Evolutionary conservation across 2,113 vertebrate species (phyloP).

Genomic region (Anolis sagrei): DNA sequence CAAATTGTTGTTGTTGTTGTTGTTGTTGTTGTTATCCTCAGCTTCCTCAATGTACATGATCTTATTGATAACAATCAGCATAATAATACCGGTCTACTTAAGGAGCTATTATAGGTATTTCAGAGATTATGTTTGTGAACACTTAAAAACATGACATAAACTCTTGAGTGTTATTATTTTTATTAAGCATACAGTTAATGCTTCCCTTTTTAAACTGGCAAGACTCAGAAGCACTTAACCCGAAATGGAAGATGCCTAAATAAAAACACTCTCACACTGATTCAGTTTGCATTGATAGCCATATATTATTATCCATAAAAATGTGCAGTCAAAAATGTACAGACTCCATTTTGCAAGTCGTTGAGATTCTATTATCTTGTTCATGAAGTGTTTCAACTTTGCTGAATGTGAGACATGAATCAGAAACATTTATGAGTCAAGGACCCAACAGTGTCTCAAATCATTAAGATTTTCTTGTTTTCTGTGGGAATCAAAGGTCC

Average conservation of each 20-base stretch:
- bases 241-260: not conserved
- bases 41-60: too few relatives aligned
- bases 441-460: slow-evolving; percentile 47
- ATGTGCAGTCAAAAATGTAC: slow-evolving; percentile 20
- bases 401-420: slow-evolving; percentile 61
- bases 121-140: not conserved
- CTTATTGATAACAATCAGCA: not conserved
- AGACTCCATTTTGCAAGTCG: slow-evolving; percentile 14
- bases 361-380: slow-evolving; percentile 45
- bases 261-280: not conserved
- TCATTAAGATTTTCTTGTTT: slow-evolving; percentile 61
- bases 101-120: not conserved
- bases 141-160: not conserved
- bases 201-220: not conserved
- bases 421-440: slow-evolving; percentile 65
- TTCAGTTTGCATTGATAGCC: rapidly evolving
- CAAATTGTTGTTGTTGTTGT: not conserved
- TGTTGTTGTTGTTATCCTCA: not conserved
- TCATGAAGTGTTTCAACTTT: slow-evolving; percentile 42
- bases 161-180: not conserved
- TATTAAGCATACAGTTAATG: not conserved
- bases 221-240: not conserved
- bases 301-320: slow-evolving; percentile 8
- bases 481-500: slow-evolving; percentile 58
- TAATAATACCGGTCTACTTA: not conserved